These are phyloP conservation scores for Punctoribates punctum DNA, from an alignment of 2,888 invertebrate species.

Conservation along the genomic window DNA sequence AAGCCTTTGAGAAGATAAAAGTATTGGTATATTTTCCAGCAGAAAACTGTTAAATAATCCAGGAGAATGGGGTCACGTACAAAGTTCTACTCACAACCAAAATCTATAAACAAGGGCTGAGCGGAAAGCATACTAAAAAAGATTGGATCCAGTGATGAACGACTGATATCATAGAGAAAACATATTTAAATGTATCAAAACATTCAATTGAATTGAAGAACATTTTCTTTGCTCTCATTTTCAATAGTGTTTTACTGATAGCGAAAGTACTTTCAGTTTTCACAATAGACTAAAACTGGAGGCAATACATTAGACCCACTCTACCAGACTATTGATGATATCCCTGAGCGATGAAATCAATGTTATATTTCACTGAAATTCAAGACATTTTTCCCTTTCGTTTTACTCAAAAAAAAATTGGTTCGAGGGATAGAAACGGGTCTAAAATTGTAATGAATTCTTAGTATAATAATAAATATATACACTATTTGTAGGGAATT, in stretches of 20 bases:
- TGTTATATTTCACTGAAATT: background rate
- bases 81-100: background rate
- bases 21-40: background rate
- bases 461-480: no score
- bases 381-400: background rate
- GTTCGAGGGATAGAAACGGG: no score
- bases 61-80: constrained; percentile 13
- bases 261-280: no score
- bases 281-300: background rate
- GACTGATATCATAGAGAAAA: constrained; percentile 2
- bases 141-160: background rate
- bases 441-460: no score
- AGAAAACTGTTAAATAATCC: background rate
- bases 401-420: no score
- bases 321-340: constrained; percentile 23
- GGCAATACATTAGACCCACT: constrained; percentile 2
- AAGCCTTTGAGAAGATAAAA: no score
- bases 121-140: background rate
- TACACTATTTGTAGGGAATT: no score
- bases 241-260: no score
- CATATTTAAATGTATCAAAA: constrained; percentile 20
- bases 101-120: background rate
- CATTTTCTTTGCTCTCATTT: background rate
- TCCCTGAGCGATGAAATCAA: background rate
- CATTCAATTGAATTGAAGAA: constrained; percentile 5